Percentiles rank a stretch among this genome's conserved stretches.
phyloP scores from a whole-genome alignment of 2,113 vertebrate genomes.

The Mastomys natalensis region DNA sequence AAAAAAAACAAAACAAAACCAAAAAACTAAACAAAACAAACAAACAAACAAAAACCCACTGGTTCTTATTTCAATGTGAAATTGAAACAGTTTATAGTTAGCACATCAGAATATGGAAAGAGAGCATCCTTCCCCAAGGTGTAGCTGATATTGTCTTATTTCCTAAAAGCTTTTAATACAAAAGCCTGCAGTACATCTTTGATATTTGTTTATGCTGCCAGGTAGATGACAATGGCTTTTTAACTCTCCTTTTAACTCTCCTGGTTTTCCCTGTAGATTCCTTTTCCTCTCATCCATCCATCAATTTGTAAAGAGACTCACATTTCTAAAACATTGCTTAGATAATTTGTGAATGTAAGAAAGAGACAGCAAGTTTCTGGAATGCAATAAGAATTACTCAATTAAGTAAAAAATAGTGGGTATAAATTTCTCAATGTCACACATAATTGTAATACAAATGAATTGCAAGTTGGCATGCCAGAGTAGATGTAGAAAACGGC shows the following conservation, averaged over 20 bases:
- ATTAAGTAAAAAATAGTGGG: neutral
- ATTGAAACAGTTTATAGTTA: conserved; percentile 36
- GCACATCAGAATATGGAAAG: neutral
- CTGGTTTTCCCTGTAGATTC: neutral
- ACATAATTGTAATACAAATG: neutral
- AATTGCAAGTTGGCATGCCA: neutral
- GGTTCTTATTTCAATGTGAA: conserved; percentile 26
- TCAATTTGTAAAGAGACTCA: neutral
- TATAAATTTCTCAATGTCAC: too few species aligned
- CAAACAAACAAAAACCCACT: neutral
- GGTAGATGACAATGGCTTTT: neutral
- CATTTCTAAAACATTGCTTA: neutral
- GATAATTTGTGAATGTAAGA: neutral
- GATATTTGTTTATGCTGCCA: neutral
- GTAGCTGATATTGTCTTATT: neutral
- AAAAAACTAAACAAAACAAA: neutral
- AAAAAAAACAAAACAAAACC: neutral
- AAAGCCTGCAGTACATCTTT: neutral
- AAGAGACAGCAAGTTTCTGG: neutral
- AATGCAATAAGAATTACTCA: neutral
- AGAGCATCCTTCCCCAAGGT: neutral
- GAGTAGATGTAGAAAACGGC: neutral
- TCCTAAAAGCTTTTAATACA: conserved; percentile 49
- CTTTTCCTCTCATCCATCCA: neutral
- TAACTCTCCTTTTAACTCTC: conserved; percentile 15